These are phyloP conservation scores for Charaxes varanes DNA, from an alignment of 1,140 invertebrate species.

Conservation along the genomic window DNA sequence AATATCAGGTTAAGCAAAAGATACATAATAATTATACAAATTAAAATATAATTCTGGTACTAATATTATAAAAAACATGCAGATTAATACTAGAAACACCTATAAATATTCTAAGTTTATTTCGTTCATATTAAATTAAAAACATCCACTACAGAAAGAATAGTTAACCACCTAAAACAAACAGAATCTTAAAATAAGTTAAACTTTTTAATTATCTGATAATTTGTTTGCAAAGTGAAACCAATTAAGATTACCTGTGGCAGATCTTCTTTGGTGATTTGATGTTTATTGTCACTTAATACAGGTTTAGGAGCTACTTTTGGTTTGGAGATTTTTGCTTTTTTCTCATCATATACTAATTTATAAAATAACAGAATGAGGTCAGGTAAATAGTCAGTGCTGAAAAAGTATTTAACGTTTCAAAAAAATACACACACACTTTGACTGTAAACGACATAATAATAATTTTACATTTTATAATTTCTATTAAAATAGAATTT, in stretches of 20 bases:
- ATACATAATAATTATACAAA: slow-evolving; percentile 2
- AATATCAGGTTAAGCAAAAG: slow-evolving; percentile 3
- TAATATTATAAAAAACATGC: neutral
- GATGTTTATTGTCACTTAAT: slow-evolving; percentile 63
- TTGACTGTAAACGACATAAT: neutral
- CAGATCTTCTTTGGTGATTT: slow-evolving; percentile 69
- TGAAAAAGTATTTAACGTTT: slow-evolving; percentile 30
- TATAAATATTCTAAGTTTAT: neutral
- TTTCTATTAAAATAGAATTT: slow-evolving; percentile 1
- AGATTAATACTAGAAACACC: neutral
- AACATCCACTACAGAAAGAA: too few species aligned
- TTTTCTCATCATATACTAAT: slow-evolving; percentile 65
- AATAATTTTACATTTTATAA: neutral
- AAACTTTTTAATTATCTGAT: too few species aligned
- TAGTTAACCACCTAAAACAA: too few species aligned
- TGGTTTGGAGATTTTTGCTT: slow-evolving; percentile 53
- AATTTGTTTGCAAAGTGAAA: too few species aligned
- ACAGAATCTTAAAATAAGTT: too few species aligned
- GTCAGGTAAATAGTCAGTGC: slow-evolving; percentile 63
- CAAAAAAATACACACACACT: neutral
- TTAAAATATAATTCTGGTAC: neutral
- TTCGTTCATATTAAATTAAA: too few species aligned
- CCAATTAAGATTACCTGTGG: slow-evolving; percentile 53
- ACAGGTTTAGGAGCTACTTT: slow-evolving; percentile 70
- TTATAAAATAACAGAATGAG: slow-evolving; percentile 63